Evolutionary conservation across 1,140 invertebrate genomes (phyloP).

Genomic region (Contarinia nasturtii): DNA sequence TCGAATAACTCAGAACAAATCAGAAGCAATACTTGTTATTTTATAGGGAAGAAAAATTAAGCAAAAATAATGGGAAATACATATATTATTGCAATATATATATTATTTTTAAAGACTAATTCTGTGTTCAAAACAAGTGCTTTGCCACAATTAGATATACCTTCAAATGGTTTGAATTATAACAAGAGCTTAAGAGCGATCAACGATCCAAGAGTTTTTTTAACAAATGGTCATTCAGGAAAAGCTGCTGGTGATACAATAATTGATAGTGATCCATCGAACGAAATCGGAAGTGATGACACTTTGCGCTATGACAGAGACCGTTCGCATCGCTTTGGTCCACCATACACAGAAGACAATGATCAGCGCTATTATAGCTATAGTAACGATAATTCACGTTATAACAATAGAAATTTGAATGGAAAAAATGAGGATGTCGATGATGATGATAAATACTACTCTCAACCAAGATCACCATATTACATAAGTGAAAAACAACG

Average conservation of each 20-base stretch:
- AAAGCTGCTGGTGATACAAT: slow-evolving; percentile 1
- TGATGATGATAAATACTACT: too few species aligned
- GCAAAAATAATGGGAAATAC: too few species aligned
- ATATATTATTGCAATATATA: too few species aligned
- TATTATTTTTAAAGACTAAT: too few species aligned
- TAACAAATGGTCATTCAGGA: slow-evolving; percentile 16
- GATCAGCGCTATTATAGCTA: neutral
- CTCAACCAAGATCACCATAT: too few species aligned
- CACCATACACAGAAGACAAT: slow-evolving; percentile 11
- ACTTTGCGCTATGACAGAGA: slow-evolving; percentile 9
- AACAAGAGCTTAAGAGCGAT: neutral
- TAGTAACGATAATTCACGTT: neutral
- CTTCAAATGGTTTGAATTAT: slow-evolving; percentile 22
- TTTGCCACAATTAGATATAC: slow-evolving; percentile 29
- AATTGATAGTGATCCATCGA: neutral
- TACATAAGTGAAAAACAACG: too few species aligned
- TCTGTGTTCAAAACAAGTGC: too few species aligned
- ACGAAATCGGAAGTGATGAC: slow-evolving; percentile 1
- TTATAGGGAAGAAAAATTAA: too few species aligned
- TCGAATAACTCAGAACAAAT: too few species aligned
- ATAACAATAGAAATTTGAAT: neutral
- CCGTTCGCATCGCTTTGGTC: slow-evolving; percentile 18
- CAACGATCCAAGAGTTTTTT: slow-evolving; percentile 5
- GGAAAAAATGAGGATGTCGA: neutral
- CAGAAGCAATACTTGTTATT: too few species aligned